Evolutionary conservation across 1,140 invertebrate genomes (phyloP), one percentile per base, ranked within the genome.

Genomic region (Heliconius nattereri): DNA sequence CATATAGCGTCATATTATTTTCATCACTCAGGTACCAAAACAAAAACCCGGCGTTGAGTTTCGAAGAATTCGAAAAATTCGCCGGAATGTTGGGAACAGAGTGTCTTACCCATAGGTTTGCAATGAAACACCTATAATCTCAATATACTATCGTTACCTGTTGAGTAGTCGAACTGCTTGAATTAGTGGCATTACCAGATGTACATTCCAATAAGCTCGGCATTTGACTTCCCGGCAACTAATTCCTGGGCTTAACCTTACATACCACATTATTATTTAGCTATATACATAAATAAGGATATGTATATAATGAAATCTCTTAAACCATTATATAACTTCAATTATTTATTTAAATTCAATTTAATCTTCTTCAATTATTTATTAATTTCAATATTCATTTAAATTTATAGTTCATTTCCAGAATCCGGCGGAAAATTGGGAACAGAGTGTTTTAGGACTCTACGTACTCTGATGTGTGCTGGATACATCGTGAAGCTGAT

Each of bases 131-230:
- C 37, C n/a, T 35, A 76, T 49, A 40, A 75, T 76, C 11, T 70
- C 75, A 29, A 35, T 32, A 76, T n/a, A 70, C 66, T 76, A 32
- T 23, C 37, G 54, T 35, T 23, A 75, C 74, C 74, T 75, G 74
- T 75, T 75, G 74, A 76, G 37, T 32, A 11, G 37, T 70, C 71
- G 57, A 66, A 13, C 57, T 3, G 23, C 23, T 26, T 45, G 60
- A 76, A 76, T 76, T 76, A 76, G 57, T 76, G 52, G 60, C 32
- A 76, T 76, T 76, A 70, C 29, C 75, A 40, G 60, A 32, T 45
- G 20, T 66, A 23, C 60, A 70, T 76, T 45, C 75, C 75, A 11
- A 40, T 76, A 60, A 76, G 37, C 60, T 76, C n/a, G 66, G 60
- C 35, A 76, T 70, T 66, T 76, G 57, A 37, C 37, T 76, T 49